A percentile compares a stretch with the other conserved stretches of the same genome.
Evolutionary conservation across 53 echinoderm and acorn worm species (phyloP).

Genomic region (Antedon mediterranea): DNA sequence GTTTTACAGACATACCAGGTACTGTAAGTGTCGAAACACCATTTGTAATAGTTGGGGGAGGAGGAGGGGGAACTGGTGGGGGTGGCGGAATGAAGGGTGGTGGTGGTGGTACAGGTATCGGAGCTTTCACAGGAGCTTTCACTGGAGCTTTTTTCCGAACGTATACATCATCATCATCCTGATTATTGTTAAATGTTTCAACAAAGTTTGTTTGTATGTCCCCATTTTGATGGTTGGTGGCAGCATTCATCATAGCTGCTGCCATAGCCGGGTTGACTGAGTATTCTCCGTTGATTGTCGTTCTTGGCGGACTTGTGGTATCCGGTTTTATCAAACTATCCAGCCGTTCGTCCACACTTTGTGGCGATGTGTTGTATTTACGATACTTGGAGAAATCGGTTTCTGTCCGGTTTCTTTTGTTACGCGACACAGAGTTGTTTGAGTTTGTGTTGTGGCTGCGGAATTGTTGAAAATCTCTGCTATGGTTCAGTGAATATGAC

Average conservation of each 20-base stretch:
- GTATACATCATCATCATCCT: background rate
- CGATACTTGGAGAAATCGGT: background rate
- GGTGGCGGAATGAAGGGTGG: conserved; percentile 52
- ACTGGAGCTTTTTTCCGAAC: background rate
- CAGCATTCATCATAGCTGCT: background rate
- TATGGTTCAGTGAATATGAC: background rate
- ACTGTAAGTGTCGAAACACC: background rate
- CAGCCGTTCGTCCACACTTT: conserved; percentile 1
- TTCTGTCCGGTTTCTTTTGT: background rate
- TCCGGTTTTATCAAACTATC: background rate
- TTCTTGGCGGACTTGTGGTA: background rate
- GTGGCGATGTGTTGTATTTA: background rate
- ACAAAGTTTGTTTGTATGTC: background rate
- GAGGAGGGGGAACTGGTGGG: conserved; percentile 40
- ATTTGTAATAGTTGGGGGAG: conserved; percentile 16
- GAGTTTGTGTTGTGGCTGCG: background rate
- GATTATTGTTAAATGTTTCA: background rate
- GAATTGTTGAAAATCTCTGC: background rate
- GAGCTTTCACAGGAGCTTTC: background rate
- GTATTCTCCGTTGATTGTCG: background rate
- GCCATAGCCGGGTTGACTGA: background rate
- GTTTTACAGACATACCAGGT: conserved; percentile 51
- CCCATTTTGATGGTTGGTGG: background rate
- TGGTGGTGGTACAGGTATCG: conserved; percentile 28
- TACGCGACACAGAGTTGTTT: background rate